These are phyloP conservation scores for human DNA, from an alignment of 2,113 vertebrate species.

Conservation along the genomic window DNA sequence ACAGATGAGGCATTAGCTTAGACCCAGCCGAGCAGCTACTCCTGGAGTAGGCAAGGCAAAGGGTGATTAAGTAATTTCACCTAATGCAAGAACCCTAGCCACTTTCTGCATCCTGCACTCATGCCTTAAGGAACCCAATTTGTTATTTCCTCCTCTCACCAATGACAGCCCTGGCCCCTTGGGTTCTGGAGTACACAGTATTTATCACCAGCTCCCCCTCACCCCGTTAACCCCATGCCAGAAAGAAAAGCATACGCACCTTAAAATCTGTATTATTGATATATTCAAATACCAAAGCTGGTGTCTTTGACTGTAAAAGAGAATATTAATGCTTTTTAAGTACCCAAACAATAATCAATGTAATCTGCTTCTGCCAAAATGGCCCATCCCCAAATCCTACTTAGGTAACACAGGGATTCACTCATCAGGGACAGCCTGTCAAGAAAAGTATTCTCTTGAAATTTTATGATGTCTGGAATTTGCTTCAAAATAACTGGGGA, in stretches of 20 bases:
- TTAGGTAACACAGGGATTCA: slow-evolving; percentile 26
- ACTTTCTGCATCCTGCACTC: background rate
- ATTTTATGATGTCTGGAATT: background rate
- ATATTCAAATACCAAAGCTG: slow-evolving; percentile 99
- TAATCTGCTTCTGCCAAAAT: background rate
- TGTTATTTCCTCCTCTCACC: background rate
- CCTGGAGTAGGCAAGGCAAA: slow-evolving; percentile 58
- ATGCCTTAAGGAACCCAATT: background rate
- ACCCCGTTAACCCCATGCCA: background rate
- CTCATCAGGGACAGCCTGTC: background rate
- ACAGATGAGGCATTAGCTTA: slow-evolving; percentile 44
- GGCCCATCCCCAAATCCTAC: slow-evolving; percentile 17
- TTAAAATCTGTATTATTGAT: slow-evolving; percentile 99
- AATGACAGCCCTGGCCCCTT: background rate
- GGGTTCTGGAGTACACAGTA: background rate
- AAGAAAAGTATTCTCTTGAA: slow-evolving; percentile 10
- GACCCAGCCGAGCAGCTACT: slow-evolving; percentile 36
- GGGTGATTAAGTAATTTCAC: background rate
- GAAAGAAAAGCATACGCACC: slow-evolving; percentile 85
- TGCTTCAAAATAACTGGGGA: background rate
- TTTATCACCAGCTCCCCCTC: background rate
- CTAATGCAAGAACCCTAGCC: background rate
- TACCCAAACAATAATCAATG: slow-evolving; percentile 42
- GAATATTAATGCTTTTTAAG: slow-evolving; percentile 60
- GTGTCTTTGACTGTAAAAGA: slow-evolving; percentile 95